Percentiles rank a stretch among this genome's conserved stretches.
Evolutionary conservation across 2,113 vertebrate species (phyloP).

Genomic region (Polypterus senegalus): DNA sequence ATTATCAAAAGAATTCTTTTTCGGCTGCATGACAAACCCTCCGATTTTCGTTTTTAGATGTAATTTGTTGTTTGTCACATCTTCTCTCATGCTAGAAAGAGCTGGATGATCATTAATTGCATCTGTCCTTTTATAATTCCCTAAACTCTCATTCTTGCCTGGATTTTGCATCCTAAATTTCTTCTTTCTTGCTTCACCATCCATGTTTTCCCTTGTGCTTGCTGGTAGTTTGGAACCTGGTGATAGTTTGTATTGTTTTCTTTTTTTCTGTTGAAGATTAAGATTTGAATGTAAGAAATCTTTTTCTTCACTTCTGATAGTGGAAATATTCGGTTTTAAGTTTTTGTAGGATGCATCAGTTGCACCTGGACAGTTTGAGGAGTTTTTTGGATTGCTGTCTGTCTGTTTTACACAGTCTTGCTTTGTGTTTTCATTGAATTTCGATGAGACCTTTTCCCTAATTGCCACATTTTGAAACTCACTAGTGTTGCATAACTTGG

Average conservation of each 20-base stretch:
- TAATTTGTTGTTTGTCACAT: constrained; percentile 58
- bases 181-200: constrained; percentile 56
- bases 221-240: constrained; percentile 41
- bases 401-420: constrained; percentile 28
- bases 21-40: constrained; percentile 42
- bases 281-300: constrained; percentile 16
- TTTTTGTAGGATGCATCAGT: constrained; percentile 31
- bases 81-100: constrained; percentile 62
- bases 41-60: constrained; percentile 46
- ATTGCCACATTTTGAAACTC: constrained; percentile 30
- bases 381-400: constrained; percentile 26
- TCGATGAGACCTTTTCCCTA: constrained; percentile 36
- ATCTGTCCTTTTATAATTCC: constrained; percentile 42
- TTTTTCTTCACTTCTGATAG: constrained; percentile 41
- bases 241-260: constrained; percentile 56
- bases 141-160: constrained; percentile 32
- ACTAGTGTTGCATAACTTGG: constrained; percentile 10
- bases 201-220: constrained; percentile 61
- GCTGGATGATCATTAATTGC: constrained; percentile 47
- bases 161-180: constrained; percentile 39
- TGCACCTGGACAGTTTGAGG: constrained; percentile 11
- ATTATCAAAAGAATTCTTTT: constrained; percentile 49
- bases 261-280: constrained; percentile 52
- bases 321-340: constrained; percentile 24
- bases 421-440: constrained; percentile 32